Evolutionary conservation across 2,113 vertebrate species (phyloP).

Genomic region (Halichoeres trimaculatus): DNA sequence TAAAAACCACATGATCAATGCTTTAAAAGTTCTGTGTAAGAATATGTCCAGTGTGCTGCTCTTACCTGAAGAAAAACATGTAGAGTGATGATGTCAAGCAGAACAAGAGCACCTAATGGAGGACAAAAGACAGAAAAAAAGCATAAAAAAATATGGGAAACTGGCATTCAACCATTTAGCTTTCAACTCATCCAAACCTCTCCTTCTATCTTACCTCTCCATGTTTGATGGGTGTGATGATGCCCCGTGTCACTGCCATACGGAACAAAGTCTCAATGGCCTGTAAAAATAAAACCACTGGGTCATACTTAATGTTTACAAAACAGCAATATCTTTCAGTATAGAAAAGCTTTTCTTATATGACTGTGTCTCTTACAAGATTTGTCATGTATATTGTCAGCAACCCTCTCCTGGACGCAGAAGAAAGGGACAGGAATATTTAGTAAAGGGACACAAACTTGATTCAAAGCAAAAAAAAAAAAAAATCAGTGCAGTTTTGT

Average conservation of each 20-base stretch:
- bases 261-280: constrained; percentile 85
- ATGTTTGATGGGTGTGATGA: constrained; percentile 81
- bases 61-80: constrained; percentile 86
- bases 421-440: constrained; percentile 5
- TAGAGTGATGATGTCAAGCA: constrained; percentile 82
- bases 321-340: not conserved
- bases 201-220: constrained; percentile 77
- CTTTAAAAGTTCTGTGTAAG: not conserved
- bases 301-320: not conserved
- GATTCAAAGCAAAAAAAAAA: not conserved
- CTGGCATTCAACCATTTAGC: not conserved
- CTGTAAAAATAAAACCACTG: constrained; percentile 53
- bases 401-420: constrained; percentile 92
- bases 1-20: no score
- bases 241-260: constrained; percentile 83
- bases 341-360: not conserved
- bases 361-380: constrained; percentile 86
- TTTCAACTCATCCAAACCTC: no score
- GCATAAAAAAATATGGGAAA: not conserved
- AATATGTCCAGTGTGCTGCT: not conserved
- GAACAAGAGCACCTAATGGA: constrained; percentile 82
- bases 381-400: constrained; percentile 99
- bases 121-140: not conserved
- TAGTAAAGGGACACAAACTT: not conserved
- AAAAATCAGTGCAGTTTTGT: not conserved